Conservation (phyloP, 2,113 vertebrate species). For the Leptobrachium ailaonicum region DNA sequence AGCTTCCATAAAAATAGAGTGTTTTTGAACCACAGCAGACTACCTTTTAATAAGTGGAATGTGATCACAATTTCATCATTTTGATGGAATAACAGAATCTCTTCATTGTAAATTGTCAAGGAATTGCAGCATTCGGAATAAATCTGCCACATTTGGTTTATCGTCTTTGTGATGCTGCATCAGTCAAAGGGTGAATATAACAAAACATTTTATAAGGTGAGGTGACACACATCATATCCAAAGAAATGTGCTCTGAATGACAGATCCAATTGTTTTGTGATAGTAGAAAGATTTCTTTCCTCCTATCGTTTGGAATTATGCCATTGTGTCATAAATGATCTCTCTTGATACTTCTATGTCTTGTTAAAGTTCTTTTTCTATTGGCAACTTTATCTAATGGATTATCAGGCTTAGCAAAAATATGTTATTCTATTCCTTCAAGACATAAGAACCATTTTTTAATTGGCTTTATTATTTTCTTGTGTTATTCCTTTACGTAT, state of each 20-base stretch:
- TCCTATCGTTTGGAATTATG: background rate
- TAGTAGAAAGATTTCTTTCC: background rate
- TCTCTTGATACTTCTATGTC: background rate
- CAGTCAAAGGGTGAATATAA: background rate
- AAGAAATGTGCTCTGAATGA: background rate
- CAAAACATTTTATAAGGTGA: background rate
- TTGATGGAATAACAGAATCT: background rate
- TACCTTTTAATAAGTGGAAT: no score
- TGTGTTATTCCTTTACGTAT: background rate
- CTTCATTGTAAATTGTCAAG: background rate
- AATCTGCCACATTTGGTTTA: background rate
- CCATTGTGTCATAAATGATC: background rate
- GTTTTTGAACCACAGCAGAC: no score
- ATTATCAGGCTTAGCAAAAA: background rate
- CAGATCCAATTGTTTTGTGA: constrained; percentile 1
- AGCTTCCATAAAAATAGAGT: no score
- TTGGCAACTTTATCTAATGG: background rate
- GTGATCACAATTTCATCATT: no score
- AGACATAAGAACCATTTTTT: background rate
- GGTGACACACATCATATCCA: background rate
- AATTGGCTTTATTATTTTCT: background rate
- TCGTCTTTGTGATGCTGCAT: background rate
- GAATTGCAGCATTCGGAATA: background rate
- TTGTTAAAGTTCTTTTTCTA: background rate
- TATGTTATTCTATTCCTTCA: background rate